Conservation (phyloP, 2,113 vertebrate species). For the Alectura lathami region DNA sequence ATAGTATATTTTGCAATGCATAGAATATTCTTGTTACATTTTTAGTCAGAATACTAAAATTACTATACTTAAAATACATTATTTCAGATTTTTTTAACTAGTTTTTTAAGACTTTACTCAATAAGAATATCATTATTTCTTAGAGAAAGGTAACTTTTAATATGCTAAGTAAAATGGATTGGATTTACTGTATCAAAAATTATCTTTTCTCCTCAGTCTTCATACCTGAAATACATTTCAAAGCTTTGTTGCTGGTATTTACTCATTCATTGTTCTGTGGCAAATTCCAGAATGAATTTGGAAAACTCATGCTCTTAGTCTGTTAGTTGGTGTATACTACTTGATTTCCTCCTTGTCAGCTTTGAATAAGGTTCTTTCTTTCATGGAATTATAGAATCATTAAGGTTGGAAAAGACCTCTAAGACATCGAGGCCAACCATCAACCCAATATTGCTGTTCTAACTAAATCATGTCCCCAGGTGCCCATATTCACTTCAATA, state of each 20-base stretch:
- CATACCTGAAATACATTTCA: background rate
- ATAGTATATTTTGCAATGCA: background rate
- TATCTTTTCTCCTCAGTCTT: background rate
- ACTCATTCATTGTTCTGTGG: background rate
- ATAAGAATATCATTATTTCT: background rate
- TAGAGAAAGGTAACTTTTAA: background rate
- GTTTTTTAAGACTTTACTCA: background rate
- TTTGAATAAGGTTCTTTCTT: background rate
- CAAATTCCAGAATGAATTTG: background rate
- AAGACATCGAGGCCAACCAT: too few relatives aligned
- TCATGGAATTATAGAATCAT: too few relatives aligned
- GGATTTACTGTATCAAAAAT: background rate
- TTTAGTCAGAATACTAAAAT: background rate
- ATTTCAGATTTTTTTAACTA: background rate
- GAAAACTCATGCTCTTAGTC: background rate
- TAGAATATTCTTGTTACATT: background rate
- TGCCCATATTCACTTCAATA: too few relatives aligned
- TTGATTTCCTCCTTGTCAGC: background rate
- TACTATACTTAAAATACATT: background rate
- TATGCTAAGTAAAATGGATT: background rate
- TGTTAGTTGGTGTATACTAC: background rate
- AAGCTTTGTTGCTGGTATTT: background rate
- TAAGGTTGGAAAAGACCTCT: too few relatives aligned
- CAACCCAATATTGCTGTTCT: too few relatives aligned
- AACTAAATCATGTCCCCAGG: too few relatives aligned